These are phyloP conservation scores for Chiloscyllium plagiosum DNA, from an alignment of 2,113 vertebrate species.

Conservation along the genomic window DNA sequence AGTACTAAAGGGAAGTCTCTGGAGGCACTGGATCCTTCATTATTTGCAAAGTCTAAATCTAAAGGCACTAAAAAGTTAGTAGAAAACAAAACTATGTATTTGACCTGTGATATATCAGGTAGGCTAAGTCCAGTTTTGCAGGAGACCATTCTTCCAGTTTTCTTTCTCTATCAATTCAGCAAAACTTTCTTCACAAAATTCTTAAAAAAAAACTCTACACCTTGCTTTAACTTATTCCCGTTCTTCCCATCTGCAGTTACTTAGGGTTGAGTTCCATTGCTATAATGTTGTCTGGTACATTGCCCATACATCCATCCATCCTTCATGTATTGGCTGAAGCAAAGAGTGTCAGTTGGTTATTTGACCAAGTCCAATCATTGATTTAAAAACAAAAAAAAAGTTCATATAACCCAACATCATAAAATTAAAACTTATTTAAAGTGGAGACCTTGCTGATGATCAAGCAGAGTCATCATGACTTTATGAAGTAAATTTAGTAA, in stretches of 20 bases:
- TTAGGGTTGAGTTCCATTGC: not conserved
- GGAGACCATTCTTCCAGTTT: not conserved
- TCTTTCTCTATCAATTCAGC: not conserved
- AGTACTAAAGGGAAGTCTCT: slow-evolving; percentile 94
- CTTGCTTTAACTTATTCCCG: not conserved
- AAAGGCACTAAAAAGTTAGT: slow-evolving; percentile 89
- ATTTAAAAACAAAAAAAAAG: too few species aligned
- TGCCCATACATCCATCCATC: not conserved
- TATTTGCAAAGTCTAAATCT: slow-evolving; percentile 93
- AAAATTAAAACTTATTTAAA: not conserved
- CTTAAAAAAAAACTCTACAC: not conserved
- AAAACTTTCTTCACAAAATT: not conserved
- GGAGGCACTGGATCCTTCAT: slow-evolving; percentile 81
- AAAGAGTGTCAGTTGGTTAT: not conserved
- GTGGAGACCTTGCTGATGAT: not conserved
- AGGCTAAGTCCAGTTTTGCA: not conserved
- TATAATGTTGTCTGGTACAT: not conserved
- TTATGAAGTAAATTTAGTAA: too few species aligned
- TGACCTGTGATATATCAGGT: not conserved
- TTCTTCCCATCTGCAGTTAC: not conserved
- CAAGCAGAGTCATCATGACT: too few species aligned
- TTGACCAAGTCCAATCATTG: not conserved
- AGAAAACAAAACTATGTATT: not conserved
- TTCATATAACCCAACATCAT: too few species aligned
- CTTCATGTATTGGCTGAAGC: not conserved